A percentile compares a stretch with the other conserved stretches of the same genome.
phyloP scores from a whole-genome alignment of 1,140 invertebrate genomes.

The Meloidogyne exigua region DNA sequence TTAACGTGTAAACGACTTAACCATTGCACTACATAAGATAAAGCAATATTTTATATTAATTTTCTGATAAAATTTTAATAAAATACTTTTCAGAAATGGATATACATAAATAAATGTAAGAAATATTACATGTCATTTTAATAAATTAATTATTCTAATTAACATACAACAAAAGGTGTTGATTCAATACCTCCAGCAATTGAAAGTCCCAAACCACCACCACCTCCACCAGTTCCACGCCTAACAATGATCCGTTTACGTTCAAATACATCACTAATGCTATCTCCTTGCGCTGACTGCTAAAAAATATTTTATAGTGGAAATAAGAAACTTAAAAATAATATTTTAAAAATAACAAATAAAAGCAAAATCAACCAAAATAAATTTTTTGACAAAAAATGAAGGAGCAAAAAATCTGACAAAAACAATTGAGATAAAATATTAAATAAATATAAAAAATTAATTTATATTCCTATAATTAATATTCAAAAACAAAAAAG shows the following conservation, averaged over 20 bases:
- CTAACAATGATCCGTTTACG: constrained; percentile 41
- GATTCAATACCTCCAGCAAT: constrained; percentile 63
- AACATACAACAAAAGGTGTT: constrained; percentile 49
- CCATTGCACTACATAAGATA: neutral
- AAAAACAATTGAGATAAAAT: too few relatives aligned
- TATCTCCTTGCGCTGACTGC: constrained; percentile 3
- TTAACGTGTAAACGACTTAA: neutral
- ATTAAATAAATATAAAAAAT: too few relatives aligned
- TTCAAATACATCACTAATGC: neutral
- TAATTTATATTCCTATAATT: too few relatives aligned
- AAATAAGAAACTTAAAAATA: neutral
- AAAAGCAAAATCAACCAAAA: constrained; percentile 9
- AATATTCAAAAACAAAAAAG: too few relatives aligned
- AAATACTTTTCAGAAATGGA: too few relatives aligned
- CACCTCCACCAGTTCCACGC: constrained; percentile 42
- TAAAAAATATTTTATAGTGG: neutral
- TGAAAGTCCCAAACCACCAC: constrained; percentile 57
- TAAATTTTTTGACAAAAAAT: neutral
- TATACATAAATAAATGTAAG: too few relatives aligned
- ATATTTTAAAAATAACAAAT: neutral
- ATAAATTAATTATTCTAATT: neutral
- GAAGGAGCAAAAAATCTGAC: neutral
- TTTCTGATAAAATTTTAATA: too few relatives aligned
- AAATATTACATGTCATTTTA: neutral
- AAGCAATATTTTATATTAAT: too few relatives aligned